A percentile compares a stretch with the other conserved stretches of the same genome.
These are phyloP conservation scores for Eolophus roseicapilla DNA, from an alignment of 2,113 vertebrate species.

Conservation along the genomic window DNA sequence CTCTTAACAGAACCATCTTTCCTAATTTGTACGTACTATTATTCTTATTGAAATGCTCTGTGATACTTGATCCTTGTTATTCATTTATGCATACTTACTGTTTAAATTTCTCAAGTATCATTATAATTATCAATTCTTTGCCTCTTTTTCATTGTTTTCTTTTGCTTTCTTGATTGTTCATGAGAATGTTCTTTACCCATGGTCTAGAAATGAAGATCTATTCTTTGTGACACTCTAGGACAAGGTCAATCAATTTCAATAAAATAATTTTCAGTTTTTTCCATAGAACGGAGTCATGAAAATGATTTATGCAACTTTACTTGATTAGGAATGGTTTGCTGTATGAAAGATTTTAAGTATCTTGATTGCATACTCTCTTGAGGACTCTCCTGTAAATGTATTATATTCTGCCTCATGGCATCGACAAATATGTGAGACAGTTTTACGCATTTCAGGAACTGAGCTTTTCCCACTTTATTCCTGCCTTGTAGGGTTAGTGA, in stretches of 20 bases:
- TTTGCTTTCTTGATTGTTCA: slow-evolving; percentile 2
- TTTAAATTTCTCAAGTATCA: not conserved
- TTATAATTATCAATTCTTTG: not conserved
- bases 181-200: accelerated
- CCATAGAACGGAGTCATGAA: not conserved
- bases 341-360: not conserved
- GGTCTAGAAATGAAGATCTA: not conserved
- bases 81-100: not conserved
- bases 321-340: slow-evolving; percentile 20
- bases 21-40: not conserved
- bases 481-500: not conserved
- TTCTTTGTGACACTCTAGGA: not conserved
- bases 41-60: not conserved
- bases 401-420: not conserved
- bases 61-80: not conserved
- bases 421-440: not conserved
- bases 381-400: not conserved
- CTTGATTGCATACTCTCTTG: slow-evolving; percentile 14
- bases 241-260: slow-evolving; percentile 27
- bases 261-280: not conserved
- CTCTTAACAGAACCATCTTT: not conserved
- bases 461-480: not conserved
- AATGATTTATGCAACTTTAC: slow-evolving; percentile 24
- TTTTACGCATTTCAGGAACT: not conserved
- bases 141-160: not conserved